Evolutionary conservation across 2,797 vertebrate species (phyloP), one percentile per base, ranked within the genome.

Genomic region (Acanthurus tractus): DNA sequence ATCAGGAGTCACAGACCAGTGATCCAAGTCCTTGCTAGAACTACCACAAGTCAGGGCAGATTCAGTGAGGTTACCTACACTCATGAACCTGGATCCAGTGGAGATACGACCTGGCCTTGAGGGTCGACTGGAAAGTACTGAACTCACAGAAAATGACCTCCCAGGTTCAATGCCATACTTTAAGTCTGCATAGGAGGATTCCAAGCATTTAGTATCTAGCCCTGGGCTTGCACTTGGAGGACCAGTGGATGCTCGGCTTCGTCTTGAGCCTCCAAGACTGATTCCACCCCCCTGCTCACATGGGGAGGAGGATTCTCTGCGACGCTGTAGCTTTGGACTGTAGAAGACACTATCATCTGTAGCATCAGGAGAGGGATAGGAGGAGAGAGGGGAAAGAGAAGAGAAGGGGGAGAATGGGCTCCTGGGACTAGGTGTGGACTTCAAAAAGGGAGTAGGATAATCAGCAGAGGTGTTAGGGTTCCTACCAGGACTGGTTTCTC

Each of bases 51-150:
- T 86, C 25, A 83, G 42, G 10, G 68, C 54, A n/a, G 83, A 54
- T 44, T 89, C 71, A 52, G 86, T 85, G 25, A 95, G 90, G 67
- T 95, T 91, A 5, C 92, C 91, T 36, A 92, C 64, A 56, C 95
- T 95, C 91, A 90, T 87, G 72, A 89, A 88, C 63, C 88, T 87
- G 22, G 93, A 87, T 54, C 93, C 94, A 17, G 92, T 95, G 17
- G 95, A 95, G 69, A 95, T 96, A 12, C 94, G 93, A 42, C 93
- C 94, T 10, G 94, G 92, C 15, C 94, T 88, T 1, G 93, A 95
- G 10, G 93, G 92, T 63, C 95, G 92, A 70, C 92, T 90, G 20
- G 93, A 94, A 48, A 93, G 79, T 3, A 95, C 93, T 0, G 94
- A 95, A 46, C 87, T 94, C 8, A 96, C 95, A 25, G 95, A 96